Percentiles rank a stretch among this genome's conserved stretches.
These are phyloP conservation scores for Trissolcus brochymenae DNA, from an alignment of 2,888 invertebrate genomes.

Conservation along the genomic window DNA sequence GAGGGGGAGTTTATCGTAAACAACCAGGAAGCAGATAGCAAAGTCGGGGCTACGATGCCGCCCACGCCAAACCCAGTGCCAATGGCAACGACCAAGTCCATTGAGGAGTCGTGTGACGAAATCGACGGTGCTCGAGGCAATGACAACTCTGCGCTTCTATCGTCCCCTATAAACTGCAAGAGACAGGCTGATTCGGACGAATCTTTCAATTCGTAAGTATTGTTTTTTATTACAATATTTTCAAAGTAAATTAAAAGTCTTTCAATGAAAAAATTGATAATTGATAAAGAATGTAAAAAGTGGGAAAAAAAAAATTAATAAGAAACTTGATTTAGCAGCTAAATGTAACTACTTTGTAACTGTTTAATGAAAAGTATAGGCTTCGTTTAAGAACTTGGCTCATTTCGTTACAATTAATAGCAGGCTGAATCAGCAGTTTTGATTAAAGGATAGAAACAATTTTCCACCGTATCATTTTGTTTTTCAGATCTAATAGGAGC, in stretches of 20 bases:
- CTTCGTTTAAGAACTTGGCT: no score
- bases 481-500: conserved; percentile 82
- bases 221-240: conserved; percentile 2
- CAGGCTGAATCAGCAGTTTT: no score
- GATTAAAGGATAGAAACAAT: conserved; percentile 12
- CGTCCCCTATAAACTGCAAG: conserved; percentile 26
- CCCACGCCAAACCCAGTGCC: conserved; percentile 70
- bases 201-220: conserved; percentile 54
- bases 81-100: conserved; percentile 64
- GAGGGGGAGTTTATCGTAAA: conserved; percentile 29
- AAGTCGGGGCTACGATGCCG: conserved; percentile 64
- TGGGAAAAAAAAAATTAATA: no score
- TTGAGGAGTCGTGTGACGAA: conserved; percentile 66
- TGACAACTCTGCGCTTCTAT: conserved; percentile 27
- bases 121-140: conserved; percentile 64
- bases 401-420: no score
- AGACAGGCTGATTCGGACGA: conserved; percentile 39
- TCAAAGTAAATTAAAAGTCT: neutral
- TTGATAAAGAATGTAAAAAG: no score
- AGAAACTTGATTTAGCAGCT: no score
- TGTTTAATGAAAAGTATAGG: no score
- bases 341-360: no score
- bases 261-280: neutral
- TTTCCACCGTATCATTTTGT: conserved; percentile 20
- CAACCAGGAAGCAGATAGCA: conserved; percentile 28